Evolutionary conservation across 1,140 invertebrate genomes (phyloP).

Genomic region (Phocides pigmalion): DNA sequence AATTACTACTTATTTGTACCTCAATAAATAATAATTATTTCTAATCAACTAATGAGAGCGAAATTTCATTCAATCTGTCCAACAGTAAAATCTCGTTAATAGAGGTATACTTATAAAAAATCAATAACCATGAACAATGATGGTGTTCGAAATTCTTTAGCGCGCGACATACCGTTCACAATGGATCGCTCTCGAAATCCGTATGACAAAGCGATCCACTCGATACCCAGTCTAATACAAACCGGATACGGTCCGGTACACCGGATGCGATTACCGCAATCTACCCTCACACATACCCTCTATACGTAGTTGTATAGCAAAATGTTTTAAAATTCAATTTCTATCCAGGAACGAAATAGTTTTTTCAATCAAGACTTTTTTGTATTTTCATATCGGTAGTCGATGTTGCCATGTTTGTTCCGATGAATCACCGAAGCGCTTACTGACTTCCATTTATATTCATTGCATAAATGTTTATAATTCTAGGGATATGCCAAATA

Average conservation of each 20-base stretch:
- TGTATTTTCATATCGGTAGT: neutral
- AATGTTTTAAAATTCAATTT: conserved; percentile 34
- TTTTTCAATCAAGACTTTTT: conserved; percentile 22
- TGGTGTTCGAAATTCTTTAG: conserved; percentile 47
- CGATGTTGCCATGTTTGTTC: conserved; percentile 4
- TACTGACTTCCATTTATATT: conserved; percentile 1
- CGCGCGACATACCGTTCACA: conserved; percentile 59
- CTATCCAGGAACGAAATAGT: conserved; percentile 18
- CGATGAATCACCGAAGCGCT: neutral
- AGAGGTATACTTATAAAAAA: conserved; percentile 18
- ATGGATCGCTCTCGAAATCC: conserved; percentile 54
- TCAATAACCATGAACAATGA: conserved; percentile 14
- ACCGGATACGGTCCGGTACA: conserved; percentile 67
- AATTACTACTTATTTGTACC: too few species aligned
- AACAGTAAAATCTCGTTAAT: neutral
- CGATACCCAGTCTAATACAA: conserved; percentile 75
- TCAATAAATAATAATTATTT: conserved; percentile 16
- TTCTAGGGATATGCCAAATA: neutral
- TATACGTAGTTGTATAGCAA: conserved; percentile 11
- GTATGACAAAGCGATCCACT: conserved; percentile 73
- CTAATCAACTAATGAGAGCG: conserved; percentile 17
- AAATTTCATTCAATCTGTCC: neutral
- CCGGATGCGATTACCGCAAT: conserved; percentile 66
- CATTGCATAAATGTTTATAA: neutral
- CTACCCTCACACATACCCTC: too few species aligned